A percentile compares a stretch with the other conserved stretches of the same genome.
phyloP scores from a whole-genome alignment of 64 coral and sea anemone species.

The Montipora capricornis region DNA sequence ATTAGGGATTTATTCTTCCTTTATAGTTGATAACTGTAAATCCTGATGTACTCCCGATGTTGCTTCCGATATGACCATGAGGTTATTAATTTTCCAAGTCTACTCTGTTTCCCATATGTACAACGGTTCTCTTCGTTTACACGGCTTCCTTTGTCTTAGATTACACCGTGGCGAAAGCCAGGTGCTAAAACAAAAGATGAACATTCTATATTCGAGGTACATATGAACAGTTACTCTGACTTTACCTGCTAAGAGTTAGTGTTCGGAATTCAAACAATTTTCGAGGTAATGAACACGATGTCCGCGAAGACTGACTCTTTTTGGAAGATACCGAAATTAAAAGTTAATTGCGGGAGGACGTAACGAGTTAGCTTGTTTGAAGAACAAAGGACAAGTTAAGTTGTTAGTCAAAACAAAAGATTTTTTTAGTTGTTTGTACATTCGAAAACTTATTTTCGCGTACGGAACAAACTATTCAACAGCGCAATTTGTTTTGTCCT shows the following conservation, averaged over 20 bases:
- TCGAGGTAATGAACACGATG: not conserved
- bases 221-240: no score
- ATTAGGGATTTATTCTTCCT: not conserved
- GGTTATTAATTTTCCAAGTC: not conserved
- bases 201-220: not conserved
- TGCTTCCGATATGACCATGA: not conserved
- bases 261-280: no score
- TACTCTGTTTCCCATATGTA: not conserved
- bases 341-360: not conserved
- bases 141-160: constrained; percentile 2
- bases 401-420: not conserved
- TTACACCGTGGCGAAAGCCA: not conserved
- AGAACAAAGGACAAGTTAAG: not conserved
- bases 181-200: not conserved
- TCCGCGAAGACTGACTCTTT: not conserved
- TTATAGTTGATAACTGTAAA: not conserved
- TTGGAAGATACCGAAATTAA: not conserved
- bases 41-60: not conserved
- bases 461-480: not conserved
- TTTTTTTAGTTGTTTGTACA: not conserved
- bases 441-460: not conserved
- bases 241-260: no score
- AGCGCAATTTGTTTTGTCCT: not conserved
- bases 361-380: not conserved
- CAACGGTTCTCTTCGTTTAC: not conserved